A percentile compares a stretch with the other conserved stretches of the same genome.
Evolutionary conservation across 2,113 vertebrate genomes (phyloP).

Genomic region (Vireo altiloquus): DNA sequence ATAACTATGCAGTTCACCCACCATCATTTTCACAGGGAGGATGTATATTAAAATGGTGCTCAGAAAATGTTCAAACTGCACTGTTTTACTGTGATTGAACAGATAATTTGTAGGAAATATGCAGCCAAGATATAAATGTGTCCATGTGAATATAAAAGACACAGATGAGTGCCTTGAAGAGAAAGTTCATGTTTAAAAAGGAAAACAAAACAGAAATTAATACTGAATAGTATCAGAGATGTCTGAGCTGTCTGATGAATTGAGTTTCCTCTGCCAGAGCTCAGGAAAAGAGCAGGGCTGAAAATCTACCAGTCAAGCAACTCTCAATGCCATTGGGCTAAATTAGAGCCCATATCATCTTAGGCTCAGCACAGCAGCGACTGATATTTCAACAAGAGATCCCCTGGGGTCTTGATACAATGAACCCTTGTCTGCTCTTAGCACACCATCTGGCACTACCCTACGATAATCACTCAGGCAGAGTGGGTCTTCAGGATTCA

Average conservation of each 20-base stretch:
- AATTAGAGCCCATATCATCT: neutral
- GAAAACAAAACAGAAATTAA: too few species aligned
- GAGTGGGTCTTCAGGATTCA: neutral
- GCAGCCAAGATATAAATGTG: neutral
- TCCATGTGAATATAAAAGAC: neutral
- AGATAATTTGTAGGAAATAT: neutral
- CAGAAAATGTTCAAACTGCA: neutral
- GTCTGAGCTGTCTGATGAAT: neutral
- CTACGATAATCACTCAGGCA: neutral
- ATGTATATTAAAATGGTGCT: neutral
- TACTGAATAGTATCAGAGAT: neutral
- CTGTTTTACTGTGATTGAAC: neutral
- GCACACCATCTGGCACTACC: rapidly evolving
- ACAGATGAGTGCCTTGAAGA: neutral
- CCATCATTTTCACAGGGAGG: neutral
- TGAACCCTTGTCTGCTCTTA: neutral
- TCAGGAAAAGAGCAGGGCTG: neutral
- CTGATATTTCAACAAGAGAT: neutral
- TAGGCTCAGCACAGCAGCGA: neutral
- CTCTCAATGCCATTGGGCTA: neutral
- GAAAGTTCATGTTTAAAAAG: neutral
- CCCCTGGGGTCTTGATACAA: neutral
- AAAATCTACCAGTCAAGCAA: neutral
- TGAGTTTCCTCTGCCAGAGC: neutral
- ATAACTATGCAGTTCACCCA: neutral